These are phyloP conservation scores for Antigone vipio DNA, from an alignment of 2,113 vertebrate species.

Conservation along the genomic window DNA sequence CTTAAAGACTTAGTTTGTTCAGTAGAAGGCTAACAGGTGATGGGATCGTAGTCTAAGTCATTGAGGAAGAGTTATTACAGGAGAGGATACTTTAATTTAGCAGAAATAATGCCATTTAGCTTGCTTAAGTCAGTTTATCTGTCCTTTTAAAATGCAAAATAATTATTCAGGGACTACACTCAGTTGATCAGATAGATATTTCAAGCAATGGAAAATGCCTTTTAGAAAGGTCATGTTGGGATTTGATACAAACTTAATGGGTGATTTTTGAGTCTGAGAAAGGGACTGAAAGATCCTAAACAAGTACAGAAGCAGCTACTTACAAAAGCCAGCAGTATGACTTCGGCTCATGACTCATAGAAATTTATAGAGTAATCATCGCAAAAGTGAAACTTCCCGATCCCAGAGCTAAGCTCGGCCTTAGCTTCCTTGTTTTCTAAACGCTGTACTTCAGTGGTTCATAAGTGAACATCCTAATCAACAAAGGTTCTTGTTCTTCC, in stretches of 20 bases:
- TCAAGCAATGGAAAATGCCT: not conserved
- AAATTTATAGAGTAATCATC: not conserved
- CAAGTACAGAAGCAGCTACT: not conserved
- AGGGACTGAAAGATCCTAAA: not conserved
- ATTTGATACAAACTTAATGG: not conserved
- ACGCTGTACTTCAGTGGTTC: not conserved
- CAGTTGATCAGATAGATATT: not conserved
- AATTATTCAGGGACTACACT: not conserved
- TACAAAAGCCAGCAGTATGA: not conserved
- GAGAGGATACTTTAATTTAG: not conserved
- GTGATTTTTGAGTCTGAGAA: not conserved
- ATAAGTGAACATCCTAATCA: not conserved
- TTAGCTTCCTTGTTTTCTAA: not conserved
- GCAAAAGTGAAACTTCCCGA: not conserved
- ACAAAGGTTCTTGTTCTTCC: constrained; percentile 22
- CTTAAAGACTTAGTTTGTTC: constrained; percentile 38
- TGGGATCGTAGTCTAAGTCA: not conserved
- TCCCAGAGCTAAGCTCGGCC: not conserved
- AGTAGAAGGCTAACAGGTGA: constrained; percentile 19
- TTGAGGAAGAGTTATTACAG: not conserved
- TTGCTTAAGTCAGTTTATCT: not conserved
- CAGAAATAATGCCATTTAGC: not conserved
- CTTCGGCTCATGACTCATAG: not conserved
- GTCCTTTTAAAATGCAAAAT: not conserved
- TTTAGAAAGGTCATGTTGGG: not conserved